Percentiles rank a stretch among this genome's conserved stretches.
phyloP scores from a whole-genome alignment of 1,140 invertebrate genomes.

The Drosophila punjabiensis region DNA sequence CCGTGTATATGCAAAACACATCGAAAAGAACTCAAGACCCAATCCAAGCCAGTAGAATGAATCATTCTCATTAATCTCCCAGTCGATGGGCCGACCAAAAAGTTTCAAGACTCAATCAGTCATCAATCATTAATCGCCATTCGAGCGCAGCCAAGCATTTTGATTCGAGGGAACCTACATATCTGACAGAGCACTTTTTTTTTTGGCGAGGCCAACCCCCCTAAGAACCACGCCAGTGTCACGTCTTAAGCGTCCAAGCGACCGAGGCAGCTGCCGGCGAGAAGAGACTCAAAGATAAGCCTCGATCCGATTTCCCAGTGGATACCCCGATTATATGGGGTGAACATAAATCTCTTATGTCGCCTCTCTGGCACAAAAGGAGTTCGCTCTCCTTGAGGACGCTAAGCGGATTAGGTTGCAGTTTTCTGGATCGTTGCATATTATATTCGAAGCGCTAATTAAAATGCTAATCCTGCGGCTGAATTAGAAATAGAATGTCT shows the following conservation, averaged over 20 bases:
- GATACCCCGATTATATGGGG: slow-evolving; percentile 42
- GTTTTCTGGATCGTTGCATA: slow-evolving; percentile 61
- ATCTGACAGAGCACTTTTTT: slow-evolving; percentile 9
- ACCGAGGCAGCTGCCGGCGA: slow-evolving; percentile 26
- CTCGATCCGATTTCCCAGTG: slow-evolving; percentile 35
- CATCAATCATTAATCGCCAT: slow-evolving; percentile 45
- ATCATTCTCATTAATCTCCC: slow-evolving; percentile 50
- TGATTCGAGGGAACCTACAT: slow-evolving; percentile 17
- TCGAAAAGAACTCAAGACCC: slow-evolving; percentile 16
- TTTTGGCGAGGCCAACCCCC: slow-evolving; percentile 20
- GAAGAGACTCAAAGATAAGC: slow-evolving; percentile 28
- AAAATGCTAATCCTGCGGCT: slow-evolving; percentile 46
- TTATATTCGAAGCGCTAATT: slow-evolving; percentile 37
- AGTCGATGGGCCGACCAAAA: slow-evolving; percentile 30
- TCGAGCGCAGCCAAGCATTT: slow-evolving; percentile 28
- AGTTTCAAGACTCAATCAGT: slow-evolving; percentile 49
- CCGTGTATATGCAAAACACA: slow-evolving; percentile 12
- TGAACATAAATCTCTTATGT: slow-evolving; percentile 55
- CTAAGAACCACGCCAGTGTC: slow-evolving; percentile 24
- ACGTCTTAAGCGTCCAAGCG: slow-evolving; percentile 13
- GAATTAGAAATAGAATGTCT: neutral
- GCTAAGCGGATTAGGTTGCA: slow-evolving; percentile 72
- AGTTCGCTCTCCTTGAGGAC: slow-evolving; percentile 15
- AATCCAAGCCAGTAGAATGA: slow-evolving; percentile 25
- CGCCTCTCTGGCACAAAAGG: slow-evolving; percentile 35